These are phyloP conservation scores for Astropecten irregularis DNA, from an alignment of 53 echinoderm and acorn worm species.

Conservation along the genomic window DNA sequence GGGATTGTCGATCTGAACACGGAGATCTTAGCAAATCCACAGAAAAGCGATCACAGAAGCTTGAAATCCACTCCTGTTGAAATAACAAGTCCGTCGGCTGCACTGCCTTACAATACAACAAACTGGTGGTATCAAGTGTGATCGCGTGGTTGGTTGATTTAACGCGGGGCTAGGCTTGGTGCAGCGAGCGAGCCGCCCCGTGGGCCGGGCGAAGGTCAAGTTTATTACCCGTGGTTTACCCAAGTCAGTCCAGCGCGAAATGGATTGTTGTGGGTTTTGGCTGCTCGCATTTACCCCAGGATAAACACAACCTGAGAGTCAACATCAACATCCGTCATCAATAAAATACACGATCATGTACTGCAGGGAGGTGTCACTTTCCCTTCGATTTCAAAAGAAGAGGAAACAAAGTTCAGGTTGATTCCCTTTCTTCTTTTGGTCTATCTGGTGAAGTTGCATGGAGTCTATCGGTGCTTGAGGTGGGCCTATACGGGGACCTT, in stretches of 20 bases:
- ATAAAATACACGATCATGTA: conserved; percentile 32
- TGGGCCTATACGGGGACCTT: not conserved
- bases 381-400: not conserved
- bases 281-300: conserved; percentile 36
- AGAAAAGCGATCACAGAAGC: not conserved
- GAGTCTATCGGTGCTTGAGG: too few relatives aligned
- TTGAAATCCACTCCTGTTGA: not conserved
- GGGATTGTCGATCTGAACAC: too few relatives aligned
- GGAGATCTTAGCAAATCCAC: not conserved
- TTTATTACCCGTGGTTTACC: conserved; percentile 20
- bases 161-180: too few relatives aligned
- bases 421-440: not conserved
- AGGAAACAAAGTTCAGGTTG: too few relatives aligned
- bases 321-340: conserved; percentile 51
- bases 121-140: too few relatives aligned
- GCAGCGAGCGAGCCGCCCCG: too few relatives aligned
- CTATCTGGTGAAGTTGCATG: too few relatives aligned
- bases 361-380: conserved; percentile 40
- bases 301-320: conserved; percentile 52
- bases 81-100: too few relatives aligned
- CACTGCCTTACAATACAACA: too few relatives aligned
- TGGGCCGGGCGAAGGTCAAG: conserved; percentile 31
- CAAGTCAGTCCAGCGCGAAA: conserved; percentile 56
- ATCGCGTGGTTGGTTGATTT: too few relatives aligned
- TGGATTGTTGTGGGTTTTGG: conserved; percentile 41